Conservation (phyloP, 1,140 invertebrate genomes). For the Eupeodes corollae region DNA sequence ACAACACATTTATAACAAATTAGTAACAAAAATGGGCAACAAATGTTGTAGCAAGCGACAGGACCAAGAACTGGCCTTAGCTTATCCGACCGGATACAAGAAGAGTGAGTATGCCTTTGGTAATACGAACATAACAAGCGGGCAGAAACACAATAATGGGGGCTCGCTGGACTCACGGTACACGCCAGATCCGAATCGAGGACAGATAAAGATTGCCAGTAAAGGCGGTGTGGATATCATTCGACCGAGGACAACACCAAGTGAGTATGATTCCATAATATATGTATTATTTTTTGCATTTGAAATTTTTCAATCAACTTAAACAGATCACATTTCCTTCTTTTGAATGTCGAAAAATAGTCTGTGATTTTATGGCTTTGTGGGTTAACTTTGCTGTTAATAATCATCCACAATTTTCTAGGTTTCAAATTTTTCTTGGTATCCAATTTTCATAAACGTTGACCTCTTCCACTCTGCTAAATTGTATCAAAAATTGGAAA, state of each 20-base stretch:
- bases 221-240: constrained; percentile 57
- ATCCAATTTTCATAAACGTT: too few species aligned
- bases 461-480: too few species aligned
- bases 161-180: constrained; percentile 61
- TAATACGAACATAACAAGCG: constrained; percentile 33
- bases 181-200: constrained; percentile 65
- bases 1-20: not conserved
- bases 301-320: too few species aligned
- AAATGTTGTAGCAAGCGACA: constrained; percentile 60
- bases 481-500: too few species aligned
- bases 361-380: too few species aligned
- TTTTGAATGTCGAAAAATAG: too few species aligned
- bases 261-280: constrained; percentile 39
- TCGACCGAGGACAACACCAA: constrained; percentile 53
- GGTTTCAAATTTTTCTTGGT: too few species aligned
- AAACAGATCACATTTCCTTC: too few species aligned
- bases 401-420: too few species aligned
- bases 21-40: constrained; percentile 26
- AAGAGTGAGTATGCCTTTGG: constrained; percentile 50
- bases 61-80: constrained; percentile 52
- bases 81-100: constrained; percentile 49
- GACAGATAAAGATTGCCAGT: constrained; percentile 42
- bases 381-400: too few species aligned
- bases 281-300: not conserved
- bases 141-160: constrained; percentile 48